Conservation (phyloP, 2,113 vertebrate species). For the Lota lota region DNA sequence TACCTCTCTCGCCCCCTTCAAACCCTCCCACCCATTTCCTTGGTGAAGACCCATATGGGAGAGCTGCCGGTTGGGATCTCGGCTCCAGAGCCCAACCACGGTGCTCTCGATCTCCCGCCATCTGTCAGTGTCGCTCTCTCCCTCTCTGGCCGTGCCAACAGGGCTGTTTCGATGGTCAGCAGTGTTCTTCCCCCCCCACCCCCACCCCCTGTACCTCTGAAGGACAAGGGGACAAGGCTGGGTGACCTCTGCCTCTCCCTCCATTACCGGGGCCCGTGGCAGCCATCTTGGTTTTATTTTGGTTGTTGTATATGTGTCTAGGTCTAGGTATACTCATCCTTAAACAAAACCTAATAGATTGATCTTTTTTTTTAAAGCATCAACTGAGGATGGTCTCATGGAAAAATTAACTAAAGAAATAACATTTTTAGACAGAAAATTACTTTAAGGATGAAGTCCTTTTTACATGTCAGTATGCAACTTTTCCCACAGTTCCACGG, state of each 20-base stretch:
- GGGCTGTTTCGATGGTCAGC: conserved; percentile 73
- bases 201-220: conserved; percentile 54
- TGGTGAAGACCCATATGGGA: conserved; percentile 74
- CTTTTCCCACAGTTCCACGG: conserved; percentile 51
- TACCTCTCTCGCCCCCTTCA: conserved; percentile 25
- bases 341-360: too few relatives aligned
- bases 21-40: conserved; percentile 17
- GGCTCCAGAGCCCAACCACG: conserved; percentile 68
- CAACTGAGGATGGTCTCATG: too few relatives aligned
- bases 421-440: too few relatives aligned
- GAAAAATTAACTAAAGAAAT: too few relatives aligned
- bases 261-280: not conserved
- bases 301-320: too few relatives aligned
- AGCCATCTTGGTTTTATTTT: conserved; percentile 3
- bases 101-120: conserved; percentile 75
- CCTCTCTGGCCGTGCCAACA: conserved; percentile 60
- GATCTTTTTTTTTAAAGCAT: too few relatives aligned
- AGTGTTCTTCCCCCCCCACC: conserved; percentile 43
- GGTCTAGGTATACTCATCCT: not conserved
- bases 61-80: conserved; percentile 71
- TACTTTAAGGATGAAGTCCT: too few relatives aligned
- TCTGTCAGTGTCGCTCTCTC: conserved; percentile 71
- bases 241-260: conserved; percentile 58
- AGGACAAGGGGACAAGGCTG: conserved; percentile 63
- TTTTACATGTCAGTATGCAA: too few relatives aligned